phyloP scores from a whole-genome alignment of 53 echinoderm and acorn worm genomes.

The Echinarachnius parma region DNA sequence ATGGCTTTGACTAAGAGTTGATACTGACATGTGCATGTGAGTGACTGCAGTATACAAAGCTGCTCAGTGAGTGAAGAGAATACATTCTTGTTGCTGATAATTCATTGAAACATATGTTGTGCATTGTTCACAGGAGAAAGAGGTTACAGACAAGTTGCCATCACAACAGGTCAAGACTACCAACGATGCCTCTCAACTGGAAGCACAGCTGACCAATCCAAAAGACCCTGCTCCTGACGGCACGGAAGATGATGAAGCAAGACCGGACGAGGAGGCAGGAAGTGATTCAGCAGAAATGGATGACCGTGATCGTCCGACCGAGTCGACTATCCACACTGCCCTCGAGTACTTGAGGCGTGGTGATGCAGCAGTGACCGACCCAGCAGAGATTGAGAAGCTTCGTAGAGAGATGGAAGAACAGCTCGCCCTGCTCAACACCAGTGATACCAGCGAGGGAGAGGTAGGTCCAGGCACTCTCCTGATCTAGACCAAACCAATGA shows the following conservation, averaged over 20 bases:
- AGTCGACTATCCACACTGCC: constrained; percentile 77
- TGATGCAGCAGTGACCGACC: constrained; percentile 36
- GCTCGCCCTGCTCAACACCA: constrained; percentile 63
- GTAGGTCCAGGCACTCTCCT: too few relatives aligned
- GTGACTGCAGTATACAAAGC: too few relatives aligned
- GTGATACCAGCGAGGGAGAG: constrained; percentile 56
- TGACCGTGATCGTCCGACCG: constrained; percentile 20
- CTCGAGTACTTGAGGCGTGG: constrained; percentile 46
- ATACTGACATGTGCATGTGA: too few relatives aligned
- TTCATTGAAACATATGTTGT: too few relatives aligned
- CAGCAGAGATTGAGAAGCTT: constrained; percentile 71
- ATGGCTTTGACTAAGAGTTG: too few relatives aligned
- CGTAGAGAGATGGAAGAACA: constrained; percentile 77
- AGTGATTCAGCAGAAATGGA: too few relatives aligned
- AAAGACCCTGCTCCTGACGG: neutral
- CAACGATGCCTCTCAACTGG: constrained; percentile 2
- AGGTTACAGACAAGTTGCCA: constrained; percentile 40
- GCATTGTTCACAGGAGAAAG: constrained; percentile 13
- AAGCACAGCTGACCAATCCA: constrained; percentile 26
- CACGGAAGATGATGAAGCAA: constrained; percentile 1
- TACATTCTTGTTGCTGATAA: too few relatives aligned
- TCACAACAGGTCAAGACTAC: constrained; percentile 40
- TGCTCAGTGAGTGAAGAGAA: too few relatives aligned
- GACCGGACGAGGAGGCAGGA: constrained; percentile 14
- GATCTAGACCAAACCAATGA: too few relatives aligned